Evolutionary conservation across 2,888 invertebrate genomes (phyloP), one percentile per base, ranked within the genome.

Genomic region (Drosophila crucigera): DNA sequence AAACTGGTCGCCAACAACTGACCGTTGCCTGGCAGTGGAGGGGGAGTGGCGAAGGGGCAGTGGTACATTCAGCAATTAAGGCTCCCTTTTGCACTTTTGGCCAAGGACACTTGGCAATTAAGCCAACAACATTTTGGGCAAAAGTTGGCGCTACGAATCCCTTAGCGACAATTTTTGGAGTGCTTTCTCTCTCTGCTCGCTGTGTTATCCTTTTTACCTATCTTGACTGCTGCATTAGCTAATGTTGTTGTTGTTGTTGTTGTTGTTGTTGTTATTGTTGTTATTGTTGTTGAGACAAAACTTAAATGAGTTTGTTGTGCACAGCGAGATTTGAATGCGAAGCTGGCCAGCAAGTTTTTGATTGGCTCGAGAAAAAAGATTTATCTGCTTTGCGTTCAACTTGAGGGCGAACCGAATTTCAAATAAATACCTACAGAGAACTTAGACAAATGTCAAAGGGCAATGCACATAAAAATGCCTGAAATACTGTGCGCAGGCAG

Each of bases 31-130:
- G 54, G 52, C 25, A 28, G n/a, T 19, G 37, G 30, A 25, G 25
- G 11, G 41, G 28, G n/a, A n/a, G 56, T 10, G 39, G 41, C 22
- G n/a, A 31, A 25, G 16, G 50, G 47, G 19, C 10, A 49, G 35
- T 30, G 43, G 31, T 28, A 41, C 58, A 69, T 64, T 65, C 62
- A 63, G 84, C 84, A 84, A 90, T 85, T 90, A 85, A 90, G 90
- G 78, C 89, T 84, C 84, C 89, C 84, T 75, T 74, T 82, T 79
- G 82, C 84, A 78, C 82, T 84, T 69, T 58, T 64, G 82, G 73
- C 80, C 90, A 89, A 85, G 85, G 85, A 90, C 85, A 88, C 89
- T 90, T 73, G 90, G 90, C 85, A 85, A 85, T 85, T 85, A 85
- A 85, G 90, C 80, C 88, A 72, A 88, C 90, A 84, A 78, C 81